Percentiles rank a stretch among this genome's conserved stretches.
Evolutionary conservation across 2,888 invertebrate genomes (phyloP).

Genomic region (Silvanus unidentatus): DNA sequence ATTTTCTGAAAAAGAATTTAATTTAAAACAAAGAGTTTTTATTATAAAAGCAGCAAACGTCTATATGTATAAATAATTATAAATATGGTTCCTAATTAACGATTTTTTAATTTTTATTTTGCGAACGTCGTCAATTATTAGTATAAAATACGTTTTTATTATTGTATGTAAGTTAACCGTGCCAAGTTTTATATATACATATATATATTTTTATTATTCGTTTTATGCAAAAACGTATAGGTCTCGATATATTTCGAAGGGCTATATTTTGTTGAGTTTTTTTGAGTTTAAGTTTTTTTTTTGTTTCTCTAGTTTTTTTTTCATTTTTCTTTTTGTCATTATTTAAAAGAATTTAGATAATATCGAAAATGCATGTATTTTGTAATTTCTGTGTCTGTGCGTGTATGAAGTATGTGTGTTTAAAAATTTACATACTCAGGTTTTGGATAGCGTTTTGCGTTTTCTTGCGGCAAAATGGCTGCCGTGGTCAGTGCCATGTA

Average conservation of each 20-base stretch:
- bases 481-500: constrained; percentile 42
- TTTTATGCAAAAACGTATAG: neutral
- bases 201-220: constrained; percentile 13
- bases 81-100: constrained; percentile 28
- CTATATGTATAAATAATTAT: constrained; percentile 18
- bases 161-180: constrained; percentile 28
- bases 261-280: constrained; percentile 23
- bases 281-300: constrained; percentile 27
- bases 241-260: neutral
- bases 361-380: constrained; percentile 9
- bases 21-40: constrained; percentile 17
- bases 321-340: constrained; percentile 3
- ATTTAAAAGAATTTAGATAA: constrained; percentile 10
- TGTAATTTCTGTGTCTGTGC: constrained; percentile 24
- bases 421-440: constrained; percentile 37
- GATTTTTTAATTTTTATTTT: constrained; percentile 16
- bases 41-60: constrained; percentile 16
- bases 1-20: constrained; percentile 17
- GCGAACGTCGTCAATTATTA: constrained; percentile 19
- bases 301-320: constrained; percentile 4
- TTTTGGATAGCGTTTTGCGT: constrained; percentile 41
- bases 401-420: constrained; percentile 11
- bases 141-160: constrained; percentile 7
- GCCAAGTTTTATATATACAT: constrained; percentile 25
- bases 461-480: constrained; percentile 16